These are phyloP conservation scores for Natator depressus DNA, from an alignment of 2,113 vertebrate species.

Conservation along the genomic window DNA sequence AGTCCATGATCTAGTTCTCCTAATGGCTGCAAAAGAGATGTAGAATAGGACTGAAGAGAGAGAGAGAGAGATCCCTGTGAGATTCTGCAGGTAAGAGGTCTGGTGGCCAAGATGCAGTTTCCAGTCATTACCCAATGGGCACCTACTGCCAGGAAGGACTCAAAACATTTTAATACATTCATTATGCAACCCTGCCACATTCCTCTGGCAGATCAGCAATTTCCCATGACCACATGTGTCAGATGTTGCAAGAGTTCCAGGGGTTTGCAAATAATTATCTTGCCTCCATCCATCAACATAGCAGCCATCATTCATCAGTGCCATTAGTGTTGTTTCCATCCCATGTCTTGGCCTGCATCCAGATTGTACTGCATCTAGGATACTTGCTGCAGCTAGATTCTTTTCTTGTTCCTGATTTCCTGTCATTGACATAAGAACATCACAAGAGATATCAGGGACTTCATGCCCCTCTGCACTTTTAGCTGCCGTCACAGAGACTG, in stretches of 20 bases:
- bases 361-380: neutral
- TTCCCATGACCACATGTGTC: neutral
- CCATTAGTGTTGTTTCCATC: neutral
- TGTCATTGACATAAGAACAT: neutral
- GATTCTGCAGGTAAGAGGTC: neutral
- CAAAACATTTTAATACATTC: neutral
- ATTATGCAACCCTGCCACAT: conserved; percentile 10
- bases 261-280: neutral
- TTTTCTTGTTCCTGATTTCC: conserved; percentile 1
- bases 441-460: conserved; percentile 9
- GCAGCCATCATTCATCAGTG: neutral
- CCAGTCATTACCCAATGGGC: neutral
- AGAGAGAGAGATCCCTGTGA: neutral
- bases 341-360: neutral
- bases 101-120: neutral
- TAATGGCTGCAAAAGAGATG: neutral
- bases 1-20: neutral
- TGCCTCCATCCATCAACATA: neutral
- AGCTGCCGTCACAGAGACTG: neutral
- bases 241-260: neutral
- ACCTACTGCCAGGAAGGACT: accelerated
- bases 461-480: conserved; percentile 7
- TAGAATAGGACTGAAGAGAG: neutral
- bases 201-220: neutral
- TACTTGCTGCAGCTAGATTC: neutral